Conservation (phyloP, 2,888 invertebrate genomes). For the Teleogryllus oceanicus region DNA sequence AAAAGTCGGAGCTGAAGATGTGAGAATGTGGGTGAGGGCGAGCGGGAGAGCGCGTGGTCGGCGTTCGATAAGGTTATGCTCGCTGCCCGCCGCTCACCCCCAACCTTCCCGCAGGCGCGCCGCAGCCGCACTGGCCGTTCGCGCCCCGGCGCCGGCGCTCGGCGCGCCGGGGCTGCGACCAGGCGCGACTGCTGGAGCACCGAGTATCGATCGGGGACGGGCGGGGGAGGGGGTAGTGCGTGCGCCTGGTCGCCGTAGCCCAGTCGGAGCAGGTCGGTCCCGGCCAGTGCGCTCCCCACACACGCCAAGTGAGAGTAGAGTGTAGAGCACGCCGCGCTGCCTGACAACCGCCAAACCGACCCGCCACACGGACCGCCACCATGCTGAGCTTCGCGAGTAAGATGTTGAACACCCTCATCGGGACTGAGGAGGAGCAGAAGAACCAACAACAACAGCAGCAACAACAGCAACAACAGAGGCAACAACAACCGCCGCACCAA, state of each 20-base stretch:
- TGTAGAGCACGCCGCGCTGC: neutral
- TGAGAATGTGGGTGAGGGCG: neutral
- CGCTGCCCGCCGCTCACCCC: neutral
- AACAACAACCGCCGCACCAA: constrained; percentile 33
- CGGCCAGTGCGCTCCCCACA: constrained; percentile 10
- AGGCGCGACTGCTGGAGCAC: constrained; percentile 12
- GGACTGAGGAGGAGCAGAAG: constrained; percentile 44
- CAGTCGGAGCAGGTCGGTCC: constrained; percentile 19
- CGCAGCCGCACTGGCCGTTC: neutral
- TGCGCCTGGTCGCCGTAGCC: constrained; percentile 23
- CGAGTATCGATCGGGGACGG: neutral
- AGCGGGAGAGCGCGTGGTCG: neutral
- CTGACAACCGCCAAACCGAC: neutral
- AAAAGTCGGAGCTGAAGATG: too few species aligned
- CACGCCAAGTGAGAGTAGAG: constrained; percentile 21
- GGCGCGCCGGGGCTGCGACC: neutral
- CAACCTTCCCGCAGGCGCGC: neutral
- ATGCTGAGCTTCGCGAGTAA: constrained; percentile 51
- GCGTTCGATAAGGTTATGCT: neutral
- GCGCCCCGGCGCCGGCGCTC: neutral
- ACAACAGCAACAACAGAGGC: constrained; percentile 37
- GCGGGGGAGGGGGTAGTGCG: constrained; percentile 24
- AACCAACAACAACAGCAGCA: constrained; percentile 39
- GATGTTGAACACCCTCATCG: constrained; percentile 49
- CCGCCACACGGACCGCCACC: constrained; percentile 32